phyloP scores from a whole-genome alignment of 2,888 invertebrate species.

The Biston betularia region DNA sequence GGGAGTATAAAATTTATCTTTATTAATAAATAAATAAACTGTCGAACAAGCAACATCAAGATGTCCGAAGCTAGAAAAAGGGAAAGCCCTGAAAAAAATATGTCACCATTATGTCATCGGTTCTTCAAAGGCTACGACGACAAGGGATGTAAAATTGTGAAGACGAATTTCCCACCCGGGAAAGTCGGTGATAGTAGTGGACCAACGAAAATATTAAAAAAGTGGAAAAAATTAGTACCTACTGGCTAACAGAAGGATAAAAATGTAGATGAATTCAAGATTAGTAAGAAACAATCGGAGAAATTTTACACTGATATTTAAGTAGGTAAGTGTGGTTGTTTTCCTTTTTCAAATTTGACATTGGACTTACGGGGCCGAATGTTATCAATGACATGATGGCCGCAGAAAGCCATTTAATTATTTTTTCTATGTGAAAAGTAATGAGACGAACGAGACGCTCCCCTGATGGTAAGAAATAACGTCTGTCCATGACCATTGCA shows the following conservation, averaged over 20 bases:
- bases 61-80: neutral
- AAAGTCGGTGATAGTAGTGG: no score
- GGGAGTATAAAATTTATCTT: neutral
- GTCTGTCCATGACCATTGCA: no score
- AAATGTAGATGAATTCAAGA: conserved; percentile 18
- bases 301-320: neutral
- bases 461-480: no score
- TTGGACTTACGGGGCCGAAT: neutral
- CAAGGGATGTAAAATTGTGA: conserved; percentile 1
- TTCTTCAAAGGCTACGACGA: neutral
- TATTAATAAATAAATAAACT: neutral
- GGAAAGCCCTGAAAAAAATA: neutral
- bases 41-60: neutral
- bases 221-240: no score
- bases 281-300: conserved; percentile 9
- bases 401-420: neutral
- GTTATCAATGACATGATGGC: neutral
- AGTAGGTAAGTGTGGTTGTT: no score
- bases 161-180: neutral
- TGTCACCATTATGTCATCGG: neutral
- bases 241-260: conserved; percentile 1
- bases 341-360: conserved; percentile 4
- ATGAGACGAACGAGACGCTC: no score
- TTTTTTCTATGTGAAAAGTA: no score
- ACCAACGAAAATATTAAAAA: no score